Base-by-base conservation (phyloP, 2,888 invertebrate genomes). In the Drosophila fungiperda region DNA sequence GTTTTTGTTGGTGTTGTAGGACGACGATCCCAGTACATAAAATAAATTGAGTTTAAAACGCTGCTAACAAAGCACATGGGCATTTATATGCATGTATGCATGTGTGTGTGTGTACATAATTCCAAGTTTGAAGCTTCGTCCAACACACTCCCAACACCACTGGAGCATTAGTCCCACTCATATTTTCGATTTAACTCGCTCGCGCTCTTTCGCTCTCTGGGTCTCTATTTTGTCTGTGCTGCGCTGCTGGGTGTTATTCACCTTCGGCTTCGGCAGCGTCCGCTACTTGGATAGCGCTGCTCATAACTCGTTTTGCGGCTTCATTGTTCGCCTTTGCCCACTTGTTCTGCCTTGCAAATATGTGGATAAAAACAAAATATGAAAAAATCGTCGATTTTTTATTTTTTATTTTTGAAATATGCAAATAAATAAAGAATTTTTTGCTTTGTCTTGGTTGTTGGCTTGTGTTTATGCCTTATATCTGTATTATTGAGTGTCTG, bases 231-330 rank as follows among this genome's bases (percentile, higher is more conserved):
- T 23, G 20, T 23, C 20, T 45, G 45, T 49, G 53, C 68, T 73
- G 73, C 59, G 23, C 71, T 65, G 49, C 50, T 68, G 33, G 73
- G 69, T 88, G 83, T 78, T 83, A 88, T 86, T 88, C 83, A 83
- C 87, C 83, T 83, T 73, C 62, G 78, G 60, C 73, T 26, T 48
- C 63, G 55, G 12, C 61, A 35, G 23, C 75, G 61, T 67, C 53
- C 59, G 58, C 23, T 67, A 38, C 42, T 74, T 59, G 45, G 38
- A 68, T 42, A 57, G 57, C 36, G 58, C 40, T 48, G 72, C 78
- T 68, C 80, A 79, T 85, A 87, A 83, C 83, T 87, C 72, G 83
- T 78, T 88, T 87, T 77, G 82, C 74, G 78, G 77, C 83, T 77
- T 80, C 66, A 83, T 81, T 86, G 76, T 76, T 73, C 73, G 80